Conservation (phyloP, 2,113 vertebrate species). For the Sinosuthora webbiana region DNA sequence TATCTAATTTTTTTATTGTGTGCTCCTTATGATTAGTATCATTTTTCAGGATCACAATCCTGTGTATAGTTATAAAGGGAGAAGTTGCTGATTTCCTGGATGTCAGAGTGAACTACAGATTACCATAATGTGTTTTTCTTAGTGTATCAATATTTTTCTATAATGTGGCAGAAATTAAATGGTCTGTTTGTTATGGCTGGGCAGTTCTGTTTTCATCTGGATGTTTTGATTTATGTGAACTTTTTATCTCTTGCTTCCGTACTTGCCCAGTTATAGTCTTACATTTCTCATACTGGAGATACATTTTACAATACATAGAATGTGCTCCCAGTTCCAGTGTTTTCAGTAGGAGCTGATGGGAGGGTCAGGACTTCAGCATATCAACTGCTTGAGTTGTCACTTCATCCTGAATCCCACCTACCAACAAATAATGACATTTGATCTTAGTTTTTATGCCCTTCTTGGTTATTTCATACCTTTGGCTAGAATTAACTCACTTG, state of each 20-base stretch:
- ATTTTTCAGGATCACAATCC: neutral
- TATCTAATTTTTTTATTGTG: neutral
- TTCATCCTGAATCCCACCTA: neutral
- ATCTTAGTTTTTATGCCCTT: neutral
- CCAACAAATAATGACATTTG: neutral
- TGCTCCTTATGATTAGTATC: neutral
- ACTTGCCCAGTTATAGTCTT: neutral
- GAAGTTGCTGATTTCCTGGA: neutral
- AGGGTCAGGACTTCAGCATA: neutral
- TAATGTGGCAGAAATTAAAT: neutral
- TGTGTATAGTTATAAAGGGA: neutral
- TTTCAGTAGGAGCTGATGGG: neutral
- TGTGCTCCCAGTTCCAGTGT: accelerated
- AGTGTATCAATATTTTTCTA: neutral
- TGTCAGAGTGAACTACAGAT: neutral
- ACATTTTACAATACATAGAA: neutral
- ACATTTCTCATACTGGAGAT: neutral
- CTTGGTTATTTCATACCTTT: neutral
- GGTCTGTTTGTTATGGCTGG: neutral
- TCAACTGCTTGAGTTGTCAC: neutral
- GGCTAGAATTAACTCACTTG: neutral
- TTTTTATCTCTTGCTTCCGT: neutral
- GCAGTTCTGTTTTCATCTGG: neutral
- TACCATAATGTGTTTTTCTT: neutral
- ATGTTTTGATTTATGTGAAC: neutral